phyloP scores from a whole-genome alignment of 2,797 vertebrate genomes.

The Tauraco hartlaubi region DNA sequence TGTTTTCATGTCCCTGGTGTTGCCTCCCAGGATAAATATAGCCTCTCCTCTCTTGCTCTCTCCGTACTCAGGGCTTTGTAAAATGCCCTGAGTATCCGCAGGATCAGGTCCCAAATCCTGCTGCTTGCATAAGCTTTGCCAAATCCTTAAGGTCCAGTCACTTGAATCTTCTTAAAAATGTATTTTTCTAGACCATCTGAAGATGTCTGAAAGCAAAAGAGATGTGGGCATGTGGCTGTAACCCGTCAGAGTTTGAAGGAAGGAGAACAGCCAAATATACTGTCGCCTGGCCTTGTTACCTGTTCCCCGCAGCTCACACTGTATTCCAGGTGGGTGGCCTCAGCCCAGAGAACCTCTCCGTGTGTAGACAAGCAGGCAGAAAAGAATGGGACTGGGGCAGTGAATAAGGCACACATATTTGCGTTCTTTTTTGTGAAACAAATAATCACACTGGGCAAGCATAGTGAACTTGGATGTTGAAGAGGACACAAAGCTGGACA shows the following conservation, averaged over 20 bases:
- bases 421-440: neutral
- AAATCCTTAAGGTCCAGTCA: neutral
- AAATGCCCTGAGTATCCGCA: neutral
- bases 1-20: slow-evolving; percentile 42
- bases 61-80: neutral
- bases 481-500: slow-evolving; percentile 4
- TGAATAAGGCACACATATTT: neutral
- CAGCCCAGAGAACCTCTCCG: neutral
- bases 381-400: neutral
- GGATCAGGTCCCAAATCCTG: neutral
- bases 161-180: neutral
- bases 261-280: neutral
- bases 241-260: neutral
- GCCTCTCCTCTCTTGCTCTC: neutral
- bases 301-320: neutral
- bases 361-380: neutral
- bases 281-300: neutral
- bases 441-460: neutral
- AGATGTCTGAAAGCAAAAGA: neutral
- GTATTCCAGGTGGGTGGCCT: neutral
- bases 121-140: neutral
- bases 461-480: neutral
- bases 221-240: neutral
- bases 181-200: neutral
- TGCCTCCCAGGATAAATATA: slow-evolving; percentile 49